Evolutionary conservation across 2,113 vertebrate genomes (phyloP), one percentile per base, ranked within the genome.

Genomic region (Rissa tridactyla): DNA sequence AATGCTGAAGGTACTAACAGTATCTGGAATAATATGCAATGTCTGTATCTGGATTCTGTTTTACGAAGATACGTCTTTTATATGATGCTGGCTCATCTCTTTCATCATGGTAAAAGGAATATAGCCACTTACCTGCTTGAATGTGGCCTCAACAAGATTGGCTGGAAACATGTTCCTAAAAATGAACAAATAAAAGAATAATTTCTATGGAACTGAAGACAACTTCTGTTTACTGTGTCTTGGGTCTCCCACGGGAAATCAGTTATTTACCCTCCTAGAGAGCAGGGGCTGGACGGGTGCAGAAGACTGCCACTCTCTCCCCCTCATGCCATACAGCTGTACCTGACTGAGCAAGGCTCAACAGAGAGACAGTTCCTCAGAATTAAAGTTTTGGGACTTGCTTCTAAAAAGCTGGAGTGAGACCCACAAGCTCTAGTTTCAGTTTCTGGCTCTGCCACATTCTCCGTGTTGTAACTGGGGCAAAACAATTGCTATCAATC

Each of bases 161-260:
- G 99, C 98, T 83, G 99, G 99, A 94, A 99, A 99, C 99, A 99
- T 99, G 97, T 99, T 99, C 97, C 99, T 99, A 97, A 60, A 96
- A 97, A 97, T 95, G 98, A 97, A 97, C 82, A 96, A 92, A 93
- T 70, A 93, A 72, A 71, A 52, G 81, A 89, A 71, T 94, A 44
- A 92, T 90, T 93, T 82, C 55, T 70, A 3, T 68, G 19, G 65
- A 58, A 83, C 75, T 88, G 91, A 65, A 86, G 57, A 54, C 25
- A 96, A 66, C 55, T 88, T 85, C 34, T 92, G 54, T 62, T 94
- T 46, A 15, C 19, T n/a, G 19, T 44, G 36, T 52, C 66, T 71
- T 71, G 82, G 27, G 7, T 66, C 40, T 71, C 19, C 30, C 65
- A 51, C 0, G 8, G 44, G 62, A 66, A 47, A 58, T 64, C 12